Evolutionary conservation across 2,888 invertebrate genomes (phyloP).

Genomic region (Andrena bucephala): DNA sequence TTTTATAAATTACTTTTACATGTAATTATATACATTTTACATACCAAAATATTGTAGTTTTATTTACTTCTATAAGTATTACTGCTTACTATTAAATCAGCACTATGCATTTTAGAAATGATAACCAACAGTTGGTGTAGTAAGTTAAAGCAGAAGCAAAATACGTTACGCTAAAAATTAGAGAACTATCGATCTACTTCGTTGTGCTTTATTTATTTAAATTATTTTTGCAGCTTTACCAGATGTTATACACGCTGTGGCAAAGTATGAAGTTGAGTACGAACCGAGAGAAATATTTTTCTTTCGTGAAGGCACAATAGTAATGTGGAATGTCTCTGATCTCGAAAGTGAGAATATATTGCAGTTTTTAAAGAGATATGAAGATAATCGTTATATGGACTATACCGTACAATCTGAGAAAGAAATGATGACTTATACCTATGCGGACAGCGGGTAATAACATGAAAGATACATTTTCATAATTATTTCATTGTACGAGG

Average conservation of each 20-base stretch:
- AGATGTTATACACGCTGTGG: conserved; percentile 94
- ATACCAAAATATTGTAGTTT: neutral
- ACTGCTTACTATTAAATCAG: neutral
- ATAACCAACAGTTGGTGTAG: neutral
- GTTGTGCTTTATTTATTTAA: conserved; percentile 26
- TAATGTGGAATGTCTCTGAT: conserved; percentile 96
- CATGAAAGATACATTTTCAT: neutral
- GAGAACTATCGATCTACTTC: conserved; percentile 3
- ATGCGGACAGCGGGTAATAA: conserved; percentile 86
- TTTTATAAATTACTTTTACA: neutral
- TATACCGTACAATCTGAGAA: conserved; percentile 91
- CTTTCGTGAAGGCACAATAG: conserved; percentile 95
- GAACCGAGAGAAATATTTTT: conserved; percentile 95
- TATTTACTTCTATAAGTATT: neutral
- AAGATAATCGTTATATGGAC: conserved; percentile 90
- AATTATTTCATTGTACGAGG: neutral
- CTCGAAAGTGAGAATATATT: conserved; percentile 92
- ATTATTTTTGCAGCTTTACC: conserved; percentile 85
- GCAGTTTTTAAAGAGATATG: conserved; percentile 89
- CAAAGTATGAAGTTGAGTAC: conserved; percentile 91
- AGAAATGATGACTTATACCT: conserved; percentile 94
- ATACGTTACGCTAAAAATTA: neutral
- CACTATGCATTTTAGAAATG: neutral
- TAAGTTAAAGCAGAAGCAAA: too few species aligned
- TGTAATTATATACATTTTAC: conserved; percentile 8